Conservation (phyloP, 2,113 vertebrate genomes). For the Aspidoscelis tigris region DNA sequence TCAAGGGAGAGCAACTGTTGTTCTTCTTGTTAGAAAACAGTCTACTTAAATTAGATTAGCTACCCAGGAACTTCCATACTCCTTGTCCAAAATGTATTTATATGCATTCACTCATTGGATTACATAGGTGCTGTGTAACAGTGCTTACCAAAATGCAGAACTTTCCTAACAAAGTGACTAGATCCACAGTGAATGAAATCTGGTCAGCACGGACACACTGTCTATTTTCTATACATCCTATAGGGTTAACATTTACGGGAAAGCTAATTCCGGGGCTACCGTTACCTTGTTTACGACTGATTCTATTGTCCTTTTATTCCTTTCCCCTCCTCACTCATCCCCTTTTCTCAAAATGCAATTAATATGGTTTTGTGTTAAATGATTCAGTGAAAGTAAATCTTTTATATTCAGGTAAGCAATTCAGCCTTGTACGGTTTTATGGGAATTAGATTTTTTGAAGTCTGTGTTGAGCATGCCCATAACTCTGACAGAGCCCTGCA, state of each 20-base stretch:
- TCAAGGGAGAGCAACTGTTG: conserved; percentile 31
- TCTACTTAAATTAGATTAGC: conserved; percentile 62
- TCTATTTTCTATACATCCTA: conserved; percentile 49
- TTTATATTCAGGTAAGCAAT: conserved; percentile 96
- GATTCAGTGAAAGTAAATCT: conserved; percentile 96
- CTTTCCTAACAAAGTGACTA: conserved; percentile 29
- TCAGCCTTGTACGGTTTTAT: conserved; percentile 94
- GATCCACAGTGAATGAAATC: conserved; percentile 56
- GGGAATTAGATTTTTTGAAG: conserved; percentile 98
- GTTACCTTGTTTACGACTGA: conserved; percentile 60
- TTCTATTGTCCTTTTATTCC: conserved; percentile 67
- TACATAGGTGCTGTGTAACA: conserved; percentile 36
- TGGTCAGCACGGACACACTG: conserved; percentile 49
- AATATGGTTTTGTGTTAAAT: conserved; percentile 92
- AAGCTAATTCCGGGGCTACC: conserved; percentile 57
- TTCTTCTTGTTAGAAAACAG: conserved; percentile 42
- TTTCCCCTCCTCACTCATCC: background rate
- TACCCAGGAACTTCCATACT: conserved; percentile 18
- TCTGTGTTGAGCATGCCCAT: conserved; percentile 93
- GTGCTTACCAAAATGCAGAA: conserved; percentile 46
- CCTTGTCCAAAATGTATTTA: background rate
- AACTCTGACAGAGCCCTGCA: conserved; percentile 98
- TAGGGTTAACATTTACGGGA: conserved; percentile 42
- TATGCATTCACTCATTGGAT: conserved; percentile 50
- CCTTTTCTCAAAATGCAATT: conserved; percentile 85